Evolutionary conservation across 2,797 vertebrate species (phyloP), one percentile per base, ranked within the genome.

Genomic region (Luscinia luscinia): DNA sequence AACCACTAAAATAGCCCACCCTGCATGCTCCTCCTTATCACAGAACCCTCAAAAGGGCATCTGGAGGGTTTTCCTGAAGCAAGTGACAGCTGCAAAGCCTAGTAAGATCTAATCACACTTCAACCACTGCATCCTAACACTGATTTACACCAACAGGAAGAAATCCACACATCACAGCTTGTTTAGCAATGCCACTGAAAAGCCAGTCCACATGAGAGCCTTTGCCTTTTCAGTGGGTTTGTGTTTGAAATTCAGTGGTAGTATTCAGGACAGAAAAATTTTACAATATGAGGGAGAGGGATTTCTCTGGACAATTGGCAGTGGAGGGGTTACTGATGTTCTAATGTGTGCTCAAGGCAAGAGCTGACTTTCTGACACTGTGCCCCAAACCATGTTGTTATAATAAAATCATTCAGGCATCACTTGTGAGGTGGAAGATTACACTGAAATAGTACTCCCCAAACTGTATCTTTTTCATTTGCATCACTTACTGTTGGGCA

Each of bases 331-430:
- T 96, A 94, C 76, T 92, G 49, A 76, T 0, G 0, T 80, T 90
- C 67, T 73, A 66, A 87, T 58, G 62, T 17, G 4, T 27, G 81
- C 94, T 95, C 51, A 81, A 91, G 92, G 91, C 93, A 95, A 91
- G 28, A 88, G 64, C 87, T 92, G 94, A 66, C 89, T 97, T 94
- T 93, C 76, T 93, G 95, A 96, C 76, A 93, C 73, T 57, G 57
- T 94, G 95, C 77, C 93, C 87, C 89, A 91, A 93, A 91, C 90
- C 70, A 95, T 82, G 93, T 92, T 96, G 91, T 91, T 93, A 94
- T 84, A 97, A 96, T 90, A 96, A 96, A 97, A 95, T 78, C 92
- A 96, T 93, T 96, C 87, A 97, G 84, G 87, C 94, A 91, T 95
- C 84, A 93, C 86, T 93, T 0, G 0, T 55, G 81, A 89, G 76